phyloP scores from a whole-genome alignment of 1,140 invertebrate genomes.

The Monochamus saltuarius region DNA sequence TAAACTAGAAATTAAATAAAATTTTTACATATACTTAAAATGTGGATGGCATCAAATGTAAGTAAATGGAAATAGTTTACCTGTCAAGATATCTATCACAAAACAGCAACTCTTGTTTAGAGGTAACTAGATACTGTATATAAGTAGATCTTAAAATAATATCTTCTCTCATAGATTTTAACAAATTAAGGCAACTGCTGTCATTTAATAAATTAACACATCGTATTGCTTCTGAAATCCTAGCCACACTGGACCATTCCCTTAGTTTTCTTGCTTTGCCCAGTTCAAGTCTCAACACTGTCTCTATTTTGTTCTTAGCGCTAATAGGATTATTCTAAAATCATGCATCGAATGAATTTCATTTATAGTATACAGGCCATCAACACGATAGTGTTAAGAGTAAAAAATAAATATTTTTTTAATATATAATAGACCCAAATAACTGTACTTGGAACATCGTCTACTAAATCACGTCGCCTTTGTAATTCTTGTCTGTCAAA shows the following conservation, averaged over 20 bases:
- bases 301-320: conserved; percentile 64
- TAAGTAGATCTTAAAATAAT: conserved; percentile 78
- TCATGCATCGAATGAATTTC: too few species aligned
- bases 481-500: too few species aligned
- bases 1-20: conserved; percentile 55
- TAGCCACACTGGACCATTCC: conserved; percentile 78
- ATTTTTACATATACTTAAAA: too few species aligned
- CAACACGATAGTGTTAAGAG: too few species aligned
- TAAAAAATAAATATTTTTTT: too few species aligned
- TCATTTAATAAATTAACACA: conserved; percentile 76
- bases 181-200: conserved; percentile 72
- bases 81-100: conserved; percentile 77
- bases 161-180: conserved; percentile 79
- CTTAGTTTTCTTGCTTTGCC: conserved; percentile 87
- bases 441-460: too few species aligned
- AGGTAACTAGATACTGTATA: conserved; percentile 81
- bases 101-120: conserved; percentile 79
- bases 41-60: too few species aligned
- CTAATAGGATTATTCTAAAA: conserved; percentile 35
- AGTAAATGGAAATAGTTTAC: conserved; percentile 50
- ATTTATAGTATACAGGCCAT: too few species aligned
- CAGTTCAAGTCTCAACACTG: conserved; percentile 76
- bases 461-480: too few species aligned
- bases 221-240: conserved; percentile 78
- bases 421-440: too few species aligned